Conservation (phyloP, 2,888 invertebrate genomes). For the Chrysolina haemoptera region DNA sequence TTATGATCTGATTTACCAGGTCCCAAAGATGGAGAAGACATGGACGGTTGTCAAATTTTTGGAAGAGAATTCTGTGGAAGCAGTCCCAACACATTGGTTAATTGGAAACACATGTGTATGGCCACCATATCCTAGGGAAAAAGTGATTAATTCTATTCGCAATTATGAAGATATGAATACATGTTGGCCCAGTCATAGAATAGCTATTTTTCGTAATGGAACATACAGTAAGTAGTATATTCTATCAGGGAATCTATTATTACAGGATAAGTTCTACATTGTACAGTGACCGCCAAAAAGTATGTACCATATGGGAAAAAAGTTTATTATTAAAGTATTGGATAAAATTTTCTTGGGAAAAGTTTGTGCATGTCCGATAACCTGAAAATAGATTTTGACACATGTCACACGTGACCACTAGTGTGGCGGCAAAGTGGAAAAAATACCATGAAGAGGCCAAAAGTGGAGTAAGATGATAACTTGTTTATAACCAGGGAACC, state of each 20-base stretch:
- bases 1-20: neutral
- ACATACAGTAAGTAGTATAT: slow-evolving; percentile 11
- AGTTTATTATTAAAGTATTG: too few relatives aligned
- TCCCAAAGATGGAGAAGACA: neutral
- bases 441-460: too few relatives aligned
- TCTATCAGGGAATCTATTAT: neutral
- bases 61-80: slow-evolving; percentile 16
- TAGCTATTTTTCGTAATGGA: slow-evolving; percentile 18
- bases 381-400: too few relatives aligned
- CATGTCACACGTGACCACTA: too few relatives aligned
- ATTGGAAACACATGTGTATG: neutral
- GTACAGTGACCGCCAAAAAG: neutral
- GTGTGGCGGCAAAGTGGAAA: too few relatives aligned
- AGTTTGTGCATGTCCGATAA: too few relatives aligned
- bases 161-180: slow-evolving; percentile 11
- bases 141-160: slow-evolving; percentile 21
- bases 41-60: slow-evolving; percentile 18
- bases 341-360: too few relatives aligned
- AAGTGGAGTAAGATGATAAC: too few relatives aligned
- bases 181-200: slow-evolving; percentile 14
- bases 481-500: too few relatives aligned
- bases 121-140: slow-evolving; percentile 7
- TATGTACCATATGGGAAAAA: too few relatives aligned
- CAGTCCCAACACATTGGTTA: slow-evolving; percentile 12
- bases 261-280: neutral